Percentiles rank a stretch among this genome's conserved stretches.
phyloP scores from a whole-genome alignment of 2,888 invertebrate species.

The Athalia rosae region DNA sequence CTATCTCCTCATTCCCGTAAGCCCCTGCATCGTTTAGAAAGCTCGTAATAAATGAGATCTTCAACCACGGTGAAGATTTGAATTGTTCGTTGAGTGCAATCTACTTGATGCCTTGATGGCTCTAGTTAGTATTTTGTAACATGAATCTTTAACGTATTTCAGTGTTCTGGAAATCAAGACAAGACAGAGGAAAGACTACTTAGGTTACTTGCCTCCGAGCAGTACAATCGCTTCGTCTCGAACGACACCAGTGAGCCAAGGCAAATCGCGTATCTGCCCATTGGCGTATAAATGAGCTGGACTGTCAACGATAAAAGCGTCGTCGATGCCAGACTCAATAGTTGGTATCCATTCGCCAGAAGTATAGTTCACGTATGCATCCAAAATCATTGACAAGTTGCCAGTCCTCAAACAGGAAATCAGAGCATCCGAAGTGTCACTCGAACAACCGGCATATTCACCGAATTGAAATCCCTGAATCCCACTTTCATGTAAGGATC shows the following conservation, averaged over 20 bases:
- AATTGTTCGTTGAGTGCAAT: too few relatives aligned
- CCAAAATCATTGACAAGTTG: neutral
- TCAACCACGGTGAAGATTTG: too few relatives aligned
- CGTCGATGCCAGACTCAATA: constrained; percentile 61
- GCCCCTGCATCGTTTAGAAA: too few relatives aligned
- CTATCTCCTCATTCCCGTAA: too few relatives aligned
- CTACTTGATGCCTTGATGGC: too few relatives aligned
- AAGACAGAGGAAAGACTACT: constrained; percentile 48
- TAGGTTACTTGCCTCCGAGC: constrained; percentile 56
- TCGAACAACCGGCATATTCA: neutral
- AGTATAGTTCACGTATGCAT: neutral
- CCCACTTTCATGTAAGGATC: constrained; percentile 52
- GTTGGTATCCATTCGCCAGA: constrained; percentile 59
- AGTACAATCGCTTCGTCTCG: constrained; percentile 61
- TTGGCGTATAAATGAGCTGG: constrained; percentile 56
- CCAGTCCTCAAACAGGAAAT: constrained; percentile 56
- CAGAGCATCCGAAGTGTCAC: constrained; percentile 14
- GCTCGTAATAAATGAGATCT: too few relatives aligned
- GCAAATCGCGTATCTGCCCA: constrained; percentile 63
- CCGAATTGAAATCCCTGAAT: constrained; percentile 57
- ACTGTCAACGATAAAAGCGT: constrained; percentile 62
- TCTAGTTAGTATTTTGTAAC: too few relatives aligned
- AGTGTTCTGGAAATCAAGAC: too few relatives aligned
- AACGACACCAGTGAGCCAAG: constrained; percentile 62
- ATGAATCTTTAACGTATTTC: too few relatives aligned